Conservation (phyloP, 2,888 invertebrate species). For the Tolmerus cingulatus region DNA sequence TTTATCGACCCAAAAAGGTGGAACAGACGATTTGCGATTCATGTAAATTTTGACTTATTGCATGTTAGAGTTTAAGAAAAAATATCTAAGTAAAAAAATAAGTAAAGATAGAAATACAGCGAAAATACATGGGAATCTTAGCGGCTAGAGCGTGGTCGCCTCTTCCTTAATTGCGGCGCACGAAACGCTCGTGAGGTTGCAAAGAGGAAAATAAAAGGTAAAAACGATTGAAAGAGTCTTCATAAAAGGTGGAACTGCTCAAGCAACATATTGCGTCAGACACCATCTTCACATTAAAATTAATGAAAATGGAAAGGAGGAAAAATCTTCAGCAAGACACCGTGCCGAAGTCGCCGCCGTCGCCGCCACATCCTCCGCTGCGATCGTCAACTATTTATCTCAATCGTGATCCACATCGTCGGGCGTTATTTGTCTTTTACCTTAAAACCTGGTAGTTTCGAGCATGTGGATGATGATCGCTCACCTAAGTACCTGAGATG, state of each 20-base stretch:
- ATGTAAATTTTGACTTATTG: background rate
- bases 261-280: conserved; percentile 32
- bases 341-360: background rate
- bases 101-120: background rate
- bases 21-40: background rate
- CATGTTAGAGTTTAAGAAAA: background rate
- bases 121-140: background rate
- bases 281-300: conserved; percentile 40
- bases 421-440: conserved; percentile 31
- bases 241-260: conserved; percentile 35
- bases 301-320: conserved; percentile 43
- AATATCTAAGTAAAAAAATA: background rate
- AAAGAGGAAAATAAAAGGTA: background rate
- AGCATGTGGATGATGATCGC: conserved; percentile 38
- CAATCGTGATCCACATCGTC: conserved; percentile 38
- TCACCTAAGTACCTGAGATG: conserved; percentile 31
- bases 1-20: background rate
- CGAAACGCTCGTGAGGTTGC: background rate
- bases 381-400: conserved; percentile 26
- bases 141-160: background rate
- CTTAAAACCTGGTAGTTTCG: conserved; percentile 19
- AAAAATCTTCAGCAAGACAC: conserved; percentile 25
- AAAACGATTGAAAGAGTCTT: conserved; percentile 13
- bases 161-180: conserved; percentile 23
- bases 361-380: background rate